Base-by-base conservation (phyloP, 2,113 vertebrate species). In the Sorex fumeus region DNA sequence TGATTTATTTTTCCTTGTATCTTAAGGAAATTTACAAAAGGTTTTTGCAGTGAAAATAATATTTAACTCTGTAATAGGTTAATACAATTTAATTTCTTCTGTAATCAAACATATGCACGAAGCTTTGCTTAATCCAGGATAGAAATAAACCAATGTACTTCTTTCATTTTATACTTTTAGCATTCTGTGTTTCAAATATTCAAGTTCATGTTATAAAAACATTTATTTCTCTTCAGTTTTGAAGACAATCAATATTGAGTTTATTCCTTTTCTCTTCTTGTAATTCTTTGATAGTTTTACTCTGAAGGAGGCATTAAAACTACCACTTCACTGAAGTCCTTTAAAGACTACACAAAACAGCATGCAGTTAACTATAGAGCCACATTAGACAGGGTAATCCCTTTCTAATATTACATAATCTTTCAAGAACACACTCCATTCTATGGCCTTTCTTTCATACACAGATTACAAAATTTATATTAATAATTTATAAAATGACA, bases 1-100 rank as follows among this genome's bases (percentile, higher is more conserved):
- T 83, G 28, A 53, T 53, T 70, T 71, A 89, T 64, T 82, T 83
- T 74, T 23, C 3, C 13, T 13, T 75, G 1, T 88, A 64, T 25
- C 36, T 71, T 78, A 81, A 94, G 78, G 27, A 90, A 69, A 82
- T 70, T 36, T 78, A 8, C 60, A 86, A 88, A 88, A 72, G 1
- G 70, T 57, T n/a, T 23, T 84, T 75, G 16, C 40, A 82, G 13
- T 25, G 45, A 90, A 84, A 71, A 53, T 77, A 78, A 53, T 78
- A 19, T 74, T 85, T 2, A 70, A 3, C 10, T 88, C 11, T 64
- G 15, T 77, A 15, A 2, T 13, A 88, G 36, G 36, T 45, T 86
- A 47, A 47, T 76, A 57, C 30, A 76, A 34, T 85, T 72, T 85
- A 1, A 18, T 32, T 85, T 72, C 50, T 60, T 53, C 92, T 70